Conservation (phyloP, 2,797 vertebrate genomes). For the Emys orbicularis region DNA sequence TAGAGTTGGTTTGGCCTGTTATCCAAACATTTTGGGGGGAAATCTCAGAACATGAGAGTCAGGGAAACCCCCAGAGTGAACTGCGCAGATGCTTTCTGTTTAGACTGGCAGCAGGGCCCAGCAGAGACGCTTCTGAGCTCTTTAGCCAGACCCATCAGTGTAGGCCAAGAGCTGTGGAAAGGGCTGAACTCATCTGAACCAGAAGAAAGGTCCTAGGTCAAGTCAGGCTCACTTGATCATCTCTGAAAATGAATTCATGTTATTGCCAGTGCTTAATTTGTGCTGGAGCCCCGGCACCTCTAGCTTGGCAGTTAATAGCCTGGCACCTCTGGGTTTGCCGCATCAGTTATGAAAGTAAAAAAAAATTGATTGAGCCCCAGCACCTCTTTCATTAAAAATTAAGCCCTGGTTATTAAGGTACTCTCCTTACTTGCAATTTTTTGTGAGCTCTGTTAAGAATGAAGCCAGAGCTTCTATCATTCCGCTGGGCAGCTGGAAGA, state of each 20-base stretch:
- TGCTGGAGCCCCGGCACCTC: no score
- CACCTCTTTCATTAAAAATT: no score
- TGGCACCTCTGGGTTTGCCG: no score
- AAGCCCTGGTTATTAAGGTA: no score
- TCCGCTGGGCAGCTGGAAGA: neutral
- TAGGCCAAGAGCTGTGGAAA: neutral
- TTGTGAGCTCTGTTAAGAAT: neutral
- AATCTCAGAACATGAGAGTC: neutral
- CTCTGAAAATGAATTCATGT: neutral
- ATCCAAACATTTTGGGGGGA: neutral
- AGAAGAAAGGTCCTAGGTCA: neutral
- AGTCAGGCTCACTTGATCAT: neutral
- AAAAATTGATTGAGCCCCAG: no score
- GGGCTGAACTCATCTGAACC: neutral
- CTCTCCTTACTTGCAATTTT: neutral
- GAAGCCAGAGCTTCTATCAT: neutral
- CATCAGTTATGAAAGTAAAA: no score
- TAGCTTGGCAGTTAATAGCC: no score
- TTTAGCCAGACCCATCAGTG: neutral
- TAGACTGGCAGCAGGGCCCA: neutral
- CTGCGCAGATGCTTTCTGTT: neutral
- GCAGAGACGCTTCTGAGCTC: neutral
- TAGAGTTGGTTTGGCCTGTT: neutral
- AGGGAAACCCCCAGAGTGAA: neutral
- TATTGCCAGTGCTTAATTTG: neutral